Percentiles rank a stretch among this genome's conserved stretches.
phyloP scores from a whole-genome alignment of 2,113 vertebrate species.

The Ellobius talpinus region DNA sequence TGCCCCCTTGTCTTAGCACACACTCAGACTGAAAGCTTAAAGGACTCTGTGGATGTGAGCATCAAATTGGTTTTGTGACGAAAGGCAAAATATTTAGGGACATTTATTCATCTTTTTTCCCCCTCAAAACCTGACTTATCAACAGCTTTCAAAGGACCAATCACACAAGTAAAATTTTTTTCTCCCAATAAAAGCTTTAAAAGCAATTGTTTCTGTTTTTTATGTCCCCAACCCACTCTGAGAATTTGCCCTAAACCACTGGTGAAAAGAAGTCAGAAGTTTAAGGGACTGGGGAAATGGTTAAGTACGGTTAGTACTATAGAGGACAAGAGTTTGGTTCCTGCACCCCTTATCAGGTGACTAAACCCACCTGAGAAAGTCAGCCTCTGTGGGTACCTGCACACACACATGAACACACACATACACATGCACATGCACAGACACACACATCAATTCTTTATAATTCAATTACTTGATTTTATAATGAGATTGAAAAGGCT shows the following conservation, averaged over 20 bases:
- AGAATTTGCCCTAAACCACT: conserved; percentile 26
- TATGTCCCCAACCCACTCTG: background rate
- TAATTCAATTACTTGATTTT: background rate
- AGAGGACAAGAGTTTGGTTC: background rate
- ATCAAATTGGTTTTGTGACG: background rate
- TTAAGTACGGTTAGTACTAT: background rate
- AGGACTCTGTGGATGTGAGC: background rate
- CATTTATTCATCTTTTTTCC: background rate
- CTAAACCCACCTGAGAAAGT: background rate
- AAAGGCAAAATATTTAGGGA: background rate
- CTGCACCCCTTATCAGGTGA: background rate
- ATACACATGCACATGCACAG: background rate
- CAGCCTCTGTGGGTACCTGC: too few species aligned
- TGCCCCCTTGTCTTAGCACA: background rate
- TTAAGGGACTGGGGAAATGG: background rate
- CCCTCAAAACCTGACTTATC: background rate
- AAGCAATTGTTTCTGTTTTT: background rate
- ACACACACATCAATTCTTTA: background rate
- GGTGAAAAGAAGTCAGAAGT: background rate
- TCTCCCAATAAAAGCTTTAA: background rate
- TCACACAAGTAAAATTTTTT: background rate
- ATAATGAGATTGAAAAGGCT: background rate
- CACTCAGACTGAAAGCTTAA: background rate
- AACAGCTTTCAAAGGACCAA: background rate
- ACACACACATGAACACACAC: background rate